Base-by-base conservation (phyloP, 2,113 vertebrate species). In the Asarcornis scutulata region DNA sequence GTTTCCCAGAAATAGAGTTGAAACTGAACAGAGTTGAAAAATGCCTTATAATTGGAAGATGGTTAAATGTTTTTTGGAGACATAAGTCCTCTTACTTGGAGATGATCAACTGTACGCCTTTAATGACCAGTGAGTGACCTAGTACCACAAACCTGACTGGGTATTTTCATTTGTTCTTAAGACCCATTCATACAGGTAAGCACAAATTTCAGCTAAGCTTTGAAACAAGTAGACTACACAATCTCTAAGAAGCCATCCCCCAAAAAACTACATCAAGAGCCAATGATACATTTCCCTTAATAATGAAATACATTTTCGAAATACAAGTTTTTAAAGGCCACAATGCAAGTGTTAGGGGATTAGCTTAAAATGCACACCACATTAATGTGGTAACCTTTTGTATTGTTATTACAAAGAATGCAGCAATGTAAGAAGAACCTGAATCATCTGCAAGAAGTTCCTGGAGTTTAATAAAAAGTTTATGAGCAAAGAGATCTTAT, bases 141-240 rank as follows among this genome's bases (percentile, higher is more conserved):
- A 26, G 3, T 44, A 36, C 27, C 71, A 76, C 7, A 20, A 60
- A 44, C 31, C 27, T 68, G 36, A 63, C 31, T 29, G 32, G 29
- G 40, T 42, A 36, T 29, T 75, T 67, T 27, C 17, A 71, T 5
- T 38, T 50, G 27, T 9, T 76, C 46, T 42, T 5, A 8, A 71
- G 55, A 52, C 22, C 29, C 1, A 0, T 18, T 55, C 64, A 77
- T 7, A 17, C 12, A 63, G 0, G 0, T 14, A 31, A 72, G 14
- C n/a, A 67, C 7, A 50, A 71, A 46, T 34, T 75, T 50, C 74
- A 92, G 18, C 18, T 66, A 69, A 36, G 36, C 68, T 78, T 67
- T 71, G 23, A 69, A 66, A 91, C 0, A 2, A 58, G 32, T 15
- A 56, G 31, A 87, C 20, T 3, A 9, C 7, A 46, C 13, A 74